phyloP scores from a whole-genome alignment of 2,113 vertebrate genomes.

The Abramis brama region DNA sequence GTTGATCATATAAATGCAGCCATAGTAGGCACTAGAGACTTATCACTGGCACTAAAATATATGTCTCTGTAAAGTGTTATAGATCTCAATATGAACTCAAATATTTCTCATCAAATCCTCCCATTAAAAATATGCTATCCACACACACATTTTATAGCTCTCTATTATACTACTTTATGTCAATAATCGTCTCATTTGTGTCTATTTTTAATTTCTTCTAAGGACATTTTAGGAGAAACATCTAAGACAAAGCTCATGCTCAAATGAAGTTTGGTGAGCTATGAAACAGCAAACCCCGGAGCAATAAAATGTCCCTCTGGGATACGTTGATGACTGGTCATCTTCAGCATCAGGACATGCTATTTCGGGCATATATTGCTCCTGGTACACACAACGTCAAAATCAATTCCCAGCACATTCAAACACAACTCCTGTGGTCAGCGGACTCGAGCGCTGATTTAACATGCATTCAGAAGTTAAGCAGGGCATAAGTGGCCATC shows the following conservation, averaged over 20 bases:
- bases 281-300: background rate
- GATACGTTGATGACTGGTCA: background rate
- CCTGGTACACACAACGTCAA: slow-evolving; percentile 18
- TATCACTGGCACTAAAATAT: too few relatives aligned
- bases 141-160: background rate
- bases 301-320: background rate
- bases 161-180: background rate
- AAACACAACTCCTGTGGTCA: slow-evolving; percentile 39
- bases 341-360: background rate
- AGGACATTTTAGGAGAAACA: background rate
- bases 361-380: slow-evolving; percentile 10
- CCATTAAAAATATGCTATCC: background rate
- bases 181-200: background rate
- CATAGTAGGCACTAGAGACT: too few relatives aligned
- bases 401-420: slow-evolving; percentile 33
- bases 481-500: background rate
- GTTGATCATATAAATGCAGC: too few relatives aligned
- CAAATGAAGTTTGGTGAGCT: background rate
- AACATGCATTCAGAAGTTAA: slow-evolving; percentile 1
- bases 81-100: background rate
- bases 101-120: background rate
- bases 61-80: too few relatives aligned
- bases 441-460: slow-evolving; percentile 7
- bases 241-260: background rate
- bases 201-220: background rate